These are phyloP conservation scores for Nasonovia ribisnigri DNA, from an alignment of 2,888 invertebrate genomes.

Conservation along the genomic window DNA sequence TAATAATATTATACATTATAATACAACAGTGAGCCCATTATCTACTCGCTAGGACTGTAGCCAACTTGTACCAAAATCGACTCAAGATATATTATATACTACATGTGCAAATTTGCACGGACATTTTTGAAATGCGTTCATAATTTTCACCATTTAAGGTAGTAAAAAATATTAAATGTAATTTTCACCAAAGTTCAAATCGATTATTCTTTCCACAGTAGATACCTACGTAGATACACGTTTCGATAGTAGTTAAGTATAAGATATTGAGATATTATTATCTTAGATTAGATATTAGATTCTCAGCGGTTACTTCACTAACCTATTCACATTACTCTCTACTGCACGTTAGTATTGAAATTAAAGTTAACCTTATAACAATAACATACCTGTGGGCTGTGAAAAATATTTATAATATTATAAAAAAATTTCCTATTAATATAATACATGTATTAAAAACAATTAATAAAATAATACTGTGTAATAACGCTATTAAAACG, in stretches of 20 bases:
- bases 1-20: not conserved
- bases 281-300: not conserved
- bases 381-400: too few relatives aligned
- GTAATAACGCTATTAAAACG: too few relatives aligned
- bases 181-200: not conserved
- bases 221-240: too few relatives aligned
- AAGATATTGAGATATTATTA: not conserved
- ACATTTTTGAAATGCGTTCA: not conserved
- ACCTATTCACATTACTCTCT: not conserved
- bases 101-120: not conserved
- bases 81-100: not conserved
- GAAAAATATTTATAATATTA: not conserved
- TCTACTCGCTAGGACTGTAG: not conserved
- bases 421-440: not conserved
- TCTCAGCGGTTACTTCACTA: not conserved
- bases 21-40: not conserved
- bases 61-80: not conserved
- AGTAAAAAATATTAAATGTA: not conserved
- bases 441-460: too few relatives aligned
- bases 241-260: not conserved
- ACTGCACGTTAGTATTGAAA: not conserved
- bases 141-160: not conserved
- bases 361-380: too few relatives aligned
- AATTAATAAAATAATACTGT: too few relatives aligned
- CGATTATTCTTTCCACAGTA: not conserved